Evolutionary conservation across 2,888 invertebrate genomes (phyloP).

Genomic region (Parascotia fuliginaria): DNA sequence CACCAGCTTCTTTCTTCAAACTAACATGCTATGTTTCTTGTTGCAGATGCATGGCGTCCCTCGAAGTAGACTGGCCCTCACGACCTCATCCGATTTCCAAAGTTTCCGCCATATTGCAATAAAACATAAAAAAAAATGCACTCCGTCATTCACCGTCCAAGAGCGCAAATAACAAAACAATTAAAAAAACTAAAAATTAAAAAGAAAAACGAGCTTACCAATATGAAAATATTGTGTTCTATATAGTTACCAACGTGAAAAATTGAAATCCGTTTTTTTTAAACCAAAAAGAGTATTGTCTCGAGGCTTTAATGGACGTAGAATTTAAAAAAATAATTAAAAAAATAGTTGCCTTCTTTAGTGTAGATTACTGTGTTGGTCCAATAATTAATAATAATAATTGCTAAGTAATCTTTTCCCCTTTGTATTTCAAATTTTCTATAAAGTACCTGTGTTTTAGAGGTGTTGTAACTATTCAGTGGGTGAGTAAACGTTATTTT

Average conservation of each 20-base stretch:
- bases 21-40: constrained; percentile 36
- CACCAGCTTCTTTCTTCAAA: too few relatives aligned
- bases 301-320: constrained; percentile 55
- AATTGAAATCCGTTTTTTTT: constrained; percentile 25
- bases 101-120: constrained; percentile 48
- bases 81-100: constrained; percentile 15
- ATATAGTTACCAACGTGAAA: constrained; percentile 42
- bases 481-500: constrained; percentile 53
- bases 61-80: constrained; percentile 46
- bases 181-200: constrained; percentile 66
- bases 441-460: constrained; percentile 48
- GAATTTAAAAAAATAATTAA: constrained; percentile 46
- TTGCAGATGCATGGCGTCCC: constrained; percentile 69
- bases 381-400: constrained; percentile 66
- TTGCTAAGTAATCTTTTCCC: constrained; percentile 49
- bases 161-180: constrained; percentile 47
- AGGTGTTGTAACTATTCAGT: constrained; percentile 42
- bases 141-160: constrained; percentile 71
- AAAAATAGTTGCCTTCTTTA: constrained; percentile 79
- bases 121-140: constrained; percentile 60
- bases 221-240: constrained; percentile 63
- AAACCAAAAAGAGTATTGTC: constrained; percentile 41
- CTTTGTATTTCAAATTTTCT: constrained; percentile 34
- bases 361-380: constrained; percentile 71
- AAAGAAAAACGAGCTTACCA: constrained; percentile 77